These are phyloP conservation scores for Synodontis membranacea DNA, from an alignment of 2,113 vertebrate genomes.

Conservation along the genomic window DNA sequence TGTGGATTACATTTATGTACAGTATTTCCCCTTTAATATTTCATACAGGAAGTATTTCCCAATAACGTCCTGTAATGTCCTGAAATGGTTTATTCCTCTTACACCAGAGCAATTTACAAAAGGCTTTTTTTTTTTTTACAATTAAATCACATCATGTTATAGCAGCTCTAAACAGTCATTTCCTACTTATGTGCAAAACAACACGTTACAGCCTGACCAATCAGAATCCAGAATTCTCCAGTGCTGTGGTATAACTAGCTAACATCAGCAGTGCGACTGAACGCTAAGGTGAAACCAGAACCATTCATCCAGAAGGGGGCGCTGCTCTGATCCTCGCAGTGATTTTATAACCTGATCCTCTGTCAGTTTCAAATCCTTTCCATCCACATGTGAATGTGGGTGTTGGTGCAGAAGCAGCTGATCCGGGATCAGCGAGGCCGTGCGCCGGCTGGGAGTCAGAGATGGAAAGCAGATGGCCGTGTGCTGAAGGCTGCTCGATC, in stretches of 20 bases:
- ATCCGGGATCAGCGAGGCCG: slow-evolving; percentile 1
- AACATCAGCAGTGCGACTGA: neutral
- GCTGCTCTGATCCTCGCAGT: neutral
- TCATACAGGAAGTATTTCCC: neutral
- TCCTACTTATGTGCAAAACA: too few species aligned
- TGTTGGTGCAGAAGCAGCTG: neutral
- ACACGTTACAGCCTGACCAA: neutral
- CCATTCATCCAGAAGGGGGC: neutral
- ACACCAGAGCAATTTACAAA: neutral
- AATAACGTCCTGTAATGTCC: neutral
- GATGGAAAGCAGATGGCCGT: slow-evolving; percentile 75
- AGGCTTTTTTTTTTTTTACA: neutral
- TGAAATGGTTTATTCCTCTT: neutral
- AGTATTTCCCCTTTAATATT: too few species aligned
- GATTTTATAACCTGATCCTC: slow-evolving; percentile 4
- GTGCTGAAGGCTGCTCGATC: slow-evolving; percentile 66
- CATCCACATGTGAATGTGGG: neutral
- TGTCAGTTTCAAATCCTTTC: slow-evolving; percentile 7
- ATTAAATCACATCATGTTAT: neutral
- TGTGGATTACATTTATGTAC: neutral
- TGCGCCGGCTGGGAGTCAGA: slow-evolving; percentile 5
- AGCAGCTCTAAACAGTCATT: neutral
- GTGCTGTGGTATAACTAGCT: neutral
- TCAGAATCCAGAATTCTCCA: neutral
- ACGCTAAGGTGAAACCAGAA: neutral